Evolutionary conservation across 1,140 invertebrate species (phyloP).

Genomic region (Orius insidiosus): DNA sequence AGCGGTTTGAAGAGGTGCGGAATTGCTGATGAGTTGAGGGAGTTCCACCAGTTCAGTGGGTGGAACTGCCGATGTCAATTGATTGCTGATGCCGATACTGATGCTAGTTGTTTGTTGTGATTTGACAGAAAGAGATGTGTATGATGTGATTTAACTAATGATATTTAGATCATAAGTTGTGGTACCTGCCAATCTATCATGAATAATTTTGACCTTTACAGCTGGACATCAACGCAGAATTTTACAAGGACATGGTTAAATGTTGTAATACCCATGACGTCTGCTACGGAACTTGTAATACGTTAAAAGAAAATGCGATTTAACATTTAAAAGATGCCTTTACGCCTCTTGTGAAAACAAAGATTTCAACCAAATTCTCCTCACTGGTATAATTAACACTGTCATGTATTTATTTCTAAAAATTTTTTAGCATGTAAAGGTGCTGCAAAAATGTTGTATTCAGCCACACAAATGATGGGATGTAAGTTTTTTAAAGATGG

Average conservation of each 20-base stretch:
- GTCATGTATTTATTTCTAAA: constrained; percentile 14
- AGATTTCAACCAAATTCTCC: constrained; percentile 4
- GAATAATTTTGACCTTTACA: too few relatives aligned
- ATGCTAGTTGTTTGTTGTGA: too few relatives aligned
- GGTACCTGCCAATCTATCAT: too few relatives aligned
- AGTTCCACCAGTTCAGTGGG: too few relatives aligned
- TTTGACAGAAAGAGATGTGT: too few relatives aligned
- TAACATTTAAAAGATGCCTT: constrained; percentile 69
- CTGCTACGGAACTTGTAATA: constrained; percentile 79
- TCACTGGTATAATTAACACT: constrained; percentile 10
- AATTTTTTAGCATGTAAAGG: constrained; percentile 51
- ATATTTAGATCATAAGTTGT: too few relatives aligned
- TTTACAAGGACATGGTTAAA: constrained; percentile 44
- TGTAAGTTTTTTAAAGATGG: constrained; percentile 68
- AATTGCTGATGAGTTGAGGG: too few relatives aligned
- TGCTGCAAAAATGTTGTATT: constrained; percentile 65
- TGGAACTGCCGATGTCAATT: too few relatives aligned
- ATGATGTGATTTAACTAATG: too few relatives aligned
- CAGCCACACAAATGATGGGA: constrained; percentile 60
- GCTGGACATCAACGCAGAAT: too few relatives aligned
- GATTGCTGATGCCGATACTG: too few relatives aligned
- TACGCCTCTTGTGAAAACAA: constrained; percentile 58
- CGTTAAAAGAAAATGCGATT: constrained; percentile 72
- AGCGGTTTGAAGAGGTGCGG: too few relatives aligned
- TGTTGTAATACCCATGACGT: constrained; percentile 76